Evolutionary conservation across 2,113 vertebrate genomes (phyloP).

Genomic region (Silurus glanis): DNA sequence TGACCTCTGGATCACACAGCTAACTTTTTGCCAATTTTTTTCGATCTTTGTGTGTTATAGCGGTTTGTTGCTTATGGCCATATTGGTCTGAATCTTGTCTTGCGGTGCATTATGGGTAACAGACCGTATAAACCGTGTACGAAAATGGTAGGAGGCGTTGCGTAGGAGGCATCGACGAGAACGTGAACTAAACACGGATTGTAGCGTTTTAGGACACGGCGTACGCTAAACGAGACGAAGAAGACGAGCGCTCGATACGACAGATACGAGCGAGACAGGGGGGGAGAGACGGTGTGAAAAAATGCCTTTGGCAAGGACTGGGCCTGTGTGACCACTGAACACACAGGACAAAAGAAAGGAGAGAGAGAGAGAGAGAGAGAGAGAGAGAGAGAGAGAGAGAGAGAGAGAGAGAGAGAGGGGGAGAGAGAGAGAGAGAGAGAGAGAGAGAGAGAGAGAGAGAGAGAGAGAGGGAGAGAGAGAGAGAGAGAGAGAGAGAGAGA

Average conservation of each 20-base stretch:
- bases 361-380: not conserved
- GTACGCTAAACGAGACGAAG: not conserved
- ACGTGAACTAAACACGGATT: not conserved
- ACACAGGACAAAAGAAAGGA: slow-evolving; percentile 24
- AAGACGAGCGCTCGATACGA: not conserved
- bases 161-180: not conserved
- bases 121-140: not conserved
- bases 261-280: not conserved
- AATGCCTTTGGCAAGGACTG: slow-evolving; percentile 47
- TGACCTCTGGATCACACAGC: not conserved
- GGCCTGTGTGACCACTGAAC: slow-evolving; percentile 43
- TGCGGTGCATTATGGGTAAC: not conserved
- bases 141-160: not conserved
- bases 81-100: not conserved
- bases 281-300: slow-evolving; percentile 49
- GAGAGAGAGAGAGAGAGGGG: not conserved
- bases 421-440: slow-evolving; percentile 2
- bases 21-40: not conserved
- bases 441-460: slow-evolving; percentile 4
- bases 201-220: slow-evolving; percentile 2
- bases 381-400: slow-evolving; percentile 21
- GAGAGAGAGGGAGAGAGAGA: too few species aligned
- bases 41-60: not conserved
- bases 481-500: not conserved
- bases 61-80: not conserved